Percentiles rank a stretch among this genome's conserved stretches.
Conservation (phyloP, 1,140 invertebrate genomes). For the Chironomus striatipennis region DNA sequence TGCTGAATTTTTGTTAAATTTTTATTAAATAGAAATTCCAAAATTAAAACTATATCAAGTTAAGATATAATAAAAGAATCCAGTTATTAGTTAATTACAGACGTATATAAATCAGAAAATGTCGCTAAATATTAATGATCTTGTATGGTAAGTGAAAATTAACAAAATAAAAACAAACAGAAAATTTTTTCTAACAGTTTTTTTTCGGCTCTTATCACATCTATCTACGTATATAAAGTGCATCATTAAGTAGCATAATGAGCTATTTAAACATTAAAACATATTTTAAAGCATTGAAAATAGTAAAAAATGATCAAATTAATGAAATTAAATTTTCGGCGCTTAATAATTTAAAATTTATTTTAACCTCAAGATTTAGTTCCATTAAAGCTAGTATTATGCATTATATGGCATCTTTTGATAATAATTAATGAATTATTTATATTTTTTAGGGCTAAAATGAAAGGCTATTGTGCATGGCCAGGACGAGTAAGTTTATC, state of each 20-base stretch:
- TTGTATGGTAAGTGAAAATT: neutral
- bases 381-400: neutral
- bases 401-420: too few species aligned
- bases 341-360: neutral
- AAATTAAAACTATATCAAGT: neutral
- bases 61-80: neutral
- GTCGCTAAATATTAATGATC: neutral
- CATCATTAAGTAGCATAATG: neutral
- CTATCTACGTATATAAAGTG: neutral
- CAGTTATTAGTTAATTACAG: neutral
- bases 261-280: too few species aligned
- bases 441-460: neutral
- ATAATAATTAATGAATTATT: neutral
- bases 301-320: too few species aligned
- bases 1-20: too few species aligned
- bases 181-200: neutral
- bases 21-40: neutral
- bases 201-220: neutral
- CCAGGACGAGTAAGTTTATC: neutral
- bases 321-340: neutral
- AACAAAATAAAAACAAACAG: neutral
- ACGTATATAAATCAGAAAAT: neutral
- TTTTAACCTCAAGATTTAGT: neutral
- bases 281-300: too few species aligned
- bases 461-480: conserved; percentile 15